A percentile compares a stretch with the other conserved stretches of the same genome.
phyloP scores from a whole-genome alignment of 2,888 invertebrate genomes.

The Opisthograptis luteolata region DNA sequence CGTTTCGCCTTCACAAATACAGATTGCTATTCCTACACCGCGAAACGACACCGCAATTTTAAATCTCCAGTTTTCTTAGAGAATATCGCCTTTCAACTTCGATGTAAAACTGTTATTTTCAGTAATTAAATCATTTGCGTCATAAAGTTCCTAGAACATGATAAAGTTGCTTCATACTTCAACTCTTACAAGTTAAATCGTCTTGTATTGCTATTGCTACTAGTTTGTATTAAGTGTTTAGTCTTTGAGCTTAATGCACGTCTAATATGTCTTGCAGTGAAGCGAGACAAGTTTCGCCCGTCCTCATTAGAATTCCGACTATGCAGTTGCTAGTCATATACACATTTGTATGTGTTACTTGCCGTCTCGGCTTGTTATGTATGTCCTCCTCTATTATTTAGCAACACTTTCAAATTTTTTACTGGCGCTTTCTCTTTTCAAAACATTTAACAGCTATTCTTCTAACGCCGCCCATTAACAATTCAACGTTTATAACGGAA shows the following conservation, averaged over 20 bases:
- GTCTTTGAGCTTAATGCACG: slow-evolving; percentile 9
- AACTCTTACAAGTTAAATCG: neutral
- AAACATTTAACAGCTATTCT: slow-evolving; percentile 38
- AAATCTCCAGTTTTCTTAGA: slow-evolving; percentile 28
- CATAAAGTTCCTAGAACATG: neutral
- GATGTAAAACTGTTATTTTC: slow-evolving; percentile 13
- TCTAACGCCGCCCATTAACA: slow-evolving; percentile 13
- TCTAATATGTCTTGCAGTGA: slow-evolving; percentile 29
- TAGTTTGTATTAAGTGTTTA: neutral
- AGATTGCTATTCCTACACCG: slow-evolving; percentile 53
- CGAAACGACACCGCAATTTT: slow-evolving; percentile 37
- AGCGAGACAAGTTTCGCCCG: slow-evolving; percentile 39
- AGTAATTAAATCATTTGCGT: slow-evolving; percentile 1
- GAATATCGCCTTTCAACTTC: slow-evolving; percentile 12
- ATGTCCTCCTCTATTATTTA: slow-evolving; percentile 61
- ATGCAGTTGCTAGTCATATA: slow-evolving; percentile 55
- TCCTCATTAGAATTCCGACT: slow-evolving; percentile 67
- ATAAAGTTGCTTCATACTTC: neutral
- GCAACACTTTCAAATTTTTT: slow-evolving; percentile 69
- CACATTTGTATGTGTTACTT: slow-evolving; percentile 68
- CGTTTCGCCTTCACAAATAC: slow-evolving; percentile 60
- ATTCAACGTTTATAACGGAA: slow-evolving; percentile 18
- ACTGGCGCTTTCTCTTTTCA: slow-evolving; percentile 65
- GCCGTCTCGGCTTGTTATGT: slow-evolving; percentile 60
- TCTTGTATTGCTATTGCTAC: neutral